A percentile compares a stretch with the other conserved stretches of the same genome.
These are phyloP conservation scores for Rotaria socialis DNA, from an alignment of 2,888 invertebrate genomes.

Conservation along the genomic window DNA sequence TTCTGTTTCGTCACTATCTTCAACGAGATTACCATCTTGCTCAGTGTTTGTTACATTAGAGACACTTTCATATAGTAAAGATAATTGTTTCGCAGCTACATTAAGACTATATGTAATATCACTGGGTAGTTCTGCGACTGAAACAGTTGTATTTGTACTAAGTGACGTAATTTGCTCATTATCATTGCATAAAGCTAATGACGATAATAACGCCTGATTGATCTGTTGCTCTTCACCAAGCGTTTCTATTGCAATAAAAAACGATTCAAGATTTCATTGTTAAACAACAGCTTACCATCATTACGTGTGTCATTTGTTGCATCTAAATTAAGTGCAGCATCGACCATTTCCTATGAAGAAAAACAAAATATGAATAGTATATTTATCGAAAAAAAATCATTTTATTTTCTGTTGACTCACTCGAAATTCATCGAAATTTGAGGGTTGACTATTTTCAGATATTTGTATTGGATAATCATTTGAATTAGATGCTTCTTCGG, in stretches of 20 bases:
- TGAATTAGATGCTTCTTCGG: neutral
- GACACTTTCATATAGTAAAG: neutral
- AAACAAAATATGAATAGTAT: neutral
- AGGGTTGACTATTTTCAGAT: neutral
- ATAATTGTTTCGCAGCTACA: constrained; percentile 1
- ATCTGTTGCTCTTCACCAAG: neutral
- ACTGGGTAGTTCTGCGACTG: neutral
- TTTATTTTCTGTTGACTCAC: neutral
- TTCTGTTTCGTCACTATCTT: neutral
- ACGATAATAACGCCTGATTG: neutral
- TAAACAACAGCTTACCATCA: neutral
- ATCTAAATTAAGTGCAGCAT: neutral
- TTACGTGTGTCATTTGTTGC: neutral
- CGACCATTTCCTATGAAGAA: neutral
- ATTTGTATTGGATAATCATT: neutral
- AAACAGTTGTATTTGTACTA: neutral
- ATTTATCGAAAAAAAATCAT: too few species aligned
- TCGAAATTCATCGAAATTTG: neutral
- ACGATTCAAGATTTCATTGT: neutral
- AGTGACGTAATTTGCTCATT: neutral
- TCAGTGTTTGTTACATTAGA: neutral
- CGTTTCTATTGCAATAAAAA: neutral
- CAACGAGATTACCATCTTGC: neutral
- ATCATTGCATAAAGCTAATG: neutral
- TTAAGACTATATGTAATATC: neutral